A percentile compares a stretch with the other conserved stretches of the same genome.
Conservation (phyloP, 1,140 invertebrate species). For the Drosophila virilis region DNA sequence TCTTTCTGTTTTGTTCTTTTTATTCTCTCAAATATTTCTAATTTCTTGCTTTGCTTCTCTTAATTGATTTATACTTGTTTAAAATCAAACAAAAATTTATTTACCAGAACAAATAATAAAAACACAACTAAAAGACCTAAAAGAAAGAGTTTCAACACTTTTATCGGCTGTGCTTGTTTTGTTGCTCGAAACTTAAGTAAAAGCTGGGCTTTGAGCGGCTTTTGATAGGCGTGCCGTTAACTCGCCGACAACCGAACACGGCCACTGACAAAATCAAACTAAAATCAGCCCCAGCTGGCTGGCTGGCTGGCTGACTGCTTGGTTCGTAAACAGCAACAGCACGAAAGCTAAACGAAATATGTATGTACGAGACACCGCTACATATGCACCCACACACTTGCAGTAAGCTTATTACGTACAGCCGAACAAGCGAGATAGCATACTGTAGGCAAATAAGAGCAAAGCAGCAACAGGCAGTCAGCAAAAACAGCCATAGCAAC, state of each 20-base stretch:
- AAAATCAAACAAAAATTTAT: constrained; percentile 27
- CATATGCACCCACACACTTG: constrained; percentile 48
- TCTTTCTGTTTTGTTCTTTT: constrained; percentile 15
- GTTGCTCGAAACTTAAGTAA: constrained; percentile 54
- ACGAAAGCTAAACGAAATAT: constrained; percentile 53
- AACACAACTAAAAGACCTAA: constrained; percentile 52
- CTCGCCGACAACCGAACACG: constrained; percentile 68
- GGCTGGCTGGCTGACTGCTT: constrained; percentile 30
- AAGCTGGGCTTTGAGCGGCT: constrained; percentile 49
- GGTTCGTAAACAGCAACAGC: constrained; percentile 50
- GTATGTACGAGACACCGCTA: constrained; percentile 31
- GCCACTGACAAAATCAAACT: constrained; percentile 69
- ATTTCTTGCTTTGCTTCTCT: constrained; percentile 1
- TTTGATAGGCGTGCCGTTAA: constrained; percentile 41
- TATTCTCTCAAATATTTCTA: constrained; percentile 11
- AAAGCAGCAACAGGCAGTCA: constrained; percentile 63
- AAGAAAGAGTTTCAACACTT: constrained; percentile 52
- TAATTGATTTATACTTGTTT: constrained; percentile 10
- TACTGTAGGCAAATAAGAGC: constrained; percentile 36
- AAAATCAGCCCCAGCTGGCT: constrained; percentile 47
- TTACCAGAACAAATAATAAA: constrained; percentile 51
- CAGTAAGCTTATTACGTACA: constrained; percentile 67
- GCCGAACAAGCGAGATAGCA: constrained; percentile 35
- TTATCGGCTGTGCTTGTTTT: constrained; percentile 30
- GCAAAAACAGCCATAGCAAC: constrained; percentile 19